A percentile compares a stretch with the other conserved stretches of the same genome.
These are phyloP conservation scores for Calypte anna DNA, from an alignment of 2,113 vertebrate genomes.

Conservation along the genomic window DNA sequence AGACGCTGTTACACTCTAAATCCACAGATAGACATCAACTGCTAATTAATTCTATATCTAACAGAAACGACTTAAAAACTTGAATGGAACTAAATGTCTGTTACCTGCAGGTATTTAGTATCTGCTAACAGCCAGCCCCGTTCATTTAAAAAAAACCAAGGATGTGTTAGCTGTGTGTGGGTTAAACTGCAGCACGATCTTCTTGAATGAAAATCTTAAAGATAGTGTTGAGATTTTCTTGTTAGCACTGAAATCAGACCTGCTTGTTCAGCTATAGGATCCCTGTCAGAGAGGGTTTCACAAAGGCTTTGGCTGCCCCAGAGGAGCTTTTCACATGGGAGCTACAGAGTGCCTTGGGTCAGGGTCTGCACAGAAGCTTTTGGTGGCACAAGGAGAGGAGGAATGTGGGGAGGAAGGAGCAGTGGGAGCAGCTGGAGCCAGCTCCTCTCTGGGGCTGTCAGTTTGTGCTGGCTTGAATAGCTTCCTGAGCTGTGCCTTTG, in stretches of 20 bases:
- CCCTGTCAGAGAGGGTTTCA: neutral
- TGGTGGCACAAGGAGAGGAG: neutral
- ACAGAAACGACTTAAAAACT: conserved; percentile 65
- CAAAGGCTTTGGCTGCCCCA: neutral
- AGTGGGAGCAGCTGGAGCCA: neutral
- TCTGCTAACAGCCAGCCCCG: conserved; percentile 79
- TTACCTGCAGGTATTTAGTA: conserved; percentile 82
- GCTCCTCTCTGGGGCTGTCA: neutral
- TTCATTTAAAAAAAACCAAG: conserved; percentile 75
- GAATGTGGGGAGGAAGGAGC: neutral
- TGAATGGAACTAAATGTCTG: conserved; percentile 85
- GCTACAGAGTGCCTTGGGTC: neutral
- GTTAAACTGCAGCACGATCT: conserved; percentile 52
- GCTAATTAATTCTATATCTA: conserved; percentile 72
- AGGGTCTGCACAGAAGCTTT: neutral
- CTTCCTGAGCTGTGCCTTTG: neutral
- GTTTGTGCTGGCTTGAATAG: neutral
- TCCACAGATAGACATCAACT: conserved; percentile 77
- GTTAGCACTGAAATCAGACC: neutral
- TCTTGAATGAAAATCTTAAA: neutral
- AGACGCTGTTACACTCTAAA: conserved; percentile 77
- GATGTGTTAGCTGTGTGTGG: conserved; percentile 40
- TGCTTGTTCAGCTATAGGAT: rapidly evolving
- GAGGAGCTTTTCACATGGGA: neutral
- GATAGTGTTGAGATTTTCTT: neutral